Base-by-base conservation (phyloP, 2,797 vertebrate species). In the Sphaeramia orbicularis region DNA sequence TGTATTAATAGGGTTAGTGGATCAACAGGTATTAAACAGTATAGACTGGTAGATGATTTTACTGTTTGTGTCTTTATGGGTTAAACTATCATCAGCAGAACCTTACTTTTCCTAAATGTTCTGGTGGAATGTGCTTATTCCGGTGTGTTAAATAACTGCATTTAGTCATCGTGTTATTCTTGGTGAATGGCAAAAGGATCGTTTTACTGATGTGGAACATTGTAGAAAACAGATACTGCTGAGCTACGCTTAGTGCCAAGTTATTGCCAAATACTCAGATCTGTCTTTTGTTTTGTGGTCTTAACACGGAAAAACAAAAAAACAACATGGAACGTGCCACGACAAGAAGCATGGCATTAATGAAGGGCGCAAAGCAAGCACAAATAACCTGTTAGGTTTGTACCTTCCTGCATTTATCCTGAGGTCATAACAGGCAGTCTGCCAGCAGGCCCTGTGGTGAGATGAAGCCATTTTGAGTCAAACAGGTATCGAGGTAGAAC, bases 311-410 rank as follows among this genome's bases (percentile, higher is more conserved):
- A 73, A 80, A 76, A 81, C 83, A 70, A 10, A 81, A 85, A 87
- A 91, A 92, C 81, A 89, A 79, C 45, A 16, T 14, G 13, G 65
- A 24, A 68, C 86, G 51, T 68, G 91, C 79, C 50, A 73, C 21
- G 45, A 71, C 82, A 69, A 21, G 85, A 60, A 54, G 44, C 19
- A 9, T 38, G 67, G 24, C 49, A 45, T 66, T 78, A 49, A 54
- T 53, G 42, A 53, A 52, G 40, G 38, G 32, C 30, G n/a, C 6
- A 61, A 58, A 47, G 42, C 44, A 44, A 44, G 76, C 49, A 74
- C 67, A 89, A 78, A 89, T 68, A 92, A 93, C 90, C 91, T 88
- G 92, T 87, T 86, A 6, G 86, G 80, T 86, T 62, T 87, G 78
- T 78, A 38, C 38, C 35, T 67, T 54, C 19, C 74, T 40, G 47